Conservation (phyloP, 2,113 vertebrate species). For the Pteropus alecto region DNA sequence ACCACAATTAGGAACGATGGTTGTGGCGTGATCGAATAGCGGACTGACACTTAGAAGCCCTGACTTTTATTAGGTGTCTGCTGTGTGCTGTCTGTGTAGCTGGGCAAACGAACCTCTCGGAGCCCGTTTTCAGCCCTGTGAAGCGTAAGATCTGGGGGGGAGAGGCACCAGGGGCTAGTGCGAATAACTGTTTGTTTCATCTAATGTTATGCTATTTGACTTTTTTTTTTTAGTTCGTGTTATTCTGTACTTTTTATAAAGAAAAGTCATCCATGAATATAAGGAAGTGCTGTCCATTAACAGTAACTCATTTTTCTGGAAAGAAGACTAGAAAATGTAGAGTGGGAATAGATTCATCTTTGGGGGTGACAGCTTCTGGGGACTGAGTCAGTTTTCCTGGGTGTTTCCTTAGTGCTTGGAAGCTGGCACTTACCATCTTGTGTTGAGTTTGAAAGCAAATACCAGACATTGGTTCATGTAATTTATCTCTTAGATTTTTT, state of each 20-base stretch:
- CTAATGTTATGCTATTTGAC: neutral
- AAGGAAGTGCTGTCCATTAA: neutral
- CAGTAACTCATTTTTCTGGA: neutral
- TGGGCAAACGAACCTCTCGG: rapidly evolving
- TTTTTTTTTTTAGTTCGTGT: neutral
- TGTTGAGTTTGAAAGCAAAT: neutral
- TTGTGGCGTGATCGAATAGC: rapidly evolving
- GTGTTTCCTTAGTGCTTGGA: neutral
- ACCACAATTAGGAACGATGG: too few relatives aligned
- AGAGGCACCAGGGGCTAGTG: neutral
- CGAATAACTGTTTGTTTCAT: neutral
- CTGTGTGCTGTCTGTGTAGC: too few relatives aligned
- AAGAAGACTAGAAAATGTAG: neutral
- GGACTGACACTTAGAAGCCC: neutral
- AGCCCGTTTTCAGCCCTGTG: neutral
- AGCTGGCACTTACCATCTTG: neutral
- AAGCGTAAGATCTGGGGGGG: neutral
- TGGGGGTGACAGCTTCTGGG: neutral
- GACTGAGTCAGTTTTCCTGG: neutral
- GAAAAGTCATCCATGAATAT: neutral
- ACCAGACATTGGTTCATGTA: neutral
- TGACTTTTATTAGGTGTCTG: neutral
- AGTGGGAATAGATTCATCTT: neutral
- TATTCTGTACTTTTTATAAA: neutral
- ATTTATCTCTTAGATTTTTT: neutral